A percentile compares a stretch with the other conserved stretches of the same genome.
Conservation (phyloP, 2,797 vertebrate genomes). For the Geotrypetes seraphini region DNA sequence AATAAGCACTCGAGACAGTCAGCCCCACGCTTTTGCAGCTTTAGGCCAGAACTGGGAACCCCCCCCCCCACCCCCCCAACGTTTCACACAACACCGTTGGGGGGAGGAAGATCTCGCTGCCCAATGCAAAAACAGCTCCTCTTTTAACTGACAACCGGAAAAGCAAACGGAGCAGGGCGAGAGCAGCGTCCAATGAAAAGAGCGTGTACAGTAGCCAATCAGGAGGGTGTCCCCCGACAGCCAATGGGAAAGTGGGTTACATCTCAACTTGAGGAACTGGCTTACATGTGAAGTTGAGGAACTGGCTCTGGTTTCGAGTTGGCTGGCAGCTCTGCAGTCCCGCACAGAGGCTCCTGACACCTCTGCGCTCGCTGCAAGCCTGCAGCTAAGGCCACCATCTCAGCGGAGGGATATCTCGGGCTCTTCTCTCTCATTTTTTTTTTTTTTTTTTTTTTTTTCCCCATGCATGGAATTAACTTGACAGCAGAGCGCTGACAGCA, state of each 20-base stretch:
- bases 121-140: conserved; percentile 32
- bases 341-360: too few relatives aligned
- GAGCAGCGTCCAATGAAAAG: background rate
- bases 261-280: background rate
- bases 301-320: conserved; percentile 8
- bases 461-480: conserved; percentile 52
- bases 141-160: conserved; percentile 18
- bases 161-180: background rate
- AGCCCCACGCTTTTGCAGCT: too few relatives aligned
- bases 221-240: background rate
- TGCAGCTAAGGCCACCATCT: too few relatives aligned
- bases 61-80: too few relatives aligned
- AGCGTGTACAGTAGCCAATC: conserved; percentile 3
- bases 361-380: too few relatives aligned
- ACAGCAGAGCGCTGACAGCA: conserved; percentile 59
- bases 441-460: conserved; percentile 19
- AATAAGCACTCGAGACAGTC: too few relatives aligned
- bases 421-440: conserved; percentile 22
- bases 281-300: conserved; percentile 8
- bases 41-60: too few relatives aligned
- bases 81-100: too few relatives aligned
- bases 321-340: too few relatives aligned
- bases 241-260: background rate
- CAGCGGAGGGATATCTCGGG: conserved; percentile 51
- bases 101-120: too few relatives aligned